These are phyloP conservation scores for Lycodopsis pacificus DNA, from an alignment of 2,797 vertebrate genomes.

Conservation along the genomic window DNA sequence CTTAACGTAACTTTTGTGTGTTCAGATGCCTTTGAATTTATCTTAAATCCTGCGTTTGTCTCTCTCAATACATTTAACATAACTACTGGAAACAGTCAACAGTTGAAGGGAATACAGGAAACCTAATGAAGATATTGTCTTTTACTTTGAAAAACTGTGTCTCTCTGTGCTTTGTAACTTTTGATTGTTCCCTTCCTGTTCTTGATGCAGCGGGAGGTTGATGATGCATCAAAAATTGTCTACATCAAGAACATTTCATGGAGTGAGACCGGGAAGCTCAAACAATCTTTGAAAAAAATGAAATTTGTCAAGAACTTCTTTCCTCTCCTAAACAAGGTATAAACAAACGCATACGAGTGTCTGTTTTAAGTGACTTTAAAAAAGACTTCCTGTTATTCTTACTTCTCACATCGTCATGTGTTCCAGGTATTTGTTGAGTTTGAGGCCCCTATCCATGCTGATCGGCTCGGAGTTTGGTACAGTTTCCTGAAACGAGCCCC, in stretches of 20 bases:
- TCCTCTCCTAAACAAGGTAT: conserved; percentile 73
- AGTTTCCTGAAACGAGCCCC: conserved; percentile 37
- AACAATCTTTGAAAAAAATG: conserved; percentile 13
- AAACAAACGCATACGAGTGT: not conserved
- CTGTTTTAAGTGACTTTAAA: not conserved
- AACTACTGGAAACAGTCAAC: not conserved
- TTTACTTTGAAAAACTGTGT: not conserved
- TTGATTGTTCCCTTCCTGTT: not conserved
- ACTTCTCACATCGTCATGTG: not conserved
- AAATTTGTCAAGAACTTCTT: conserved; percentile 45
- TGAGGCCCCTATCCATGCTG: conserved; percentile 7
- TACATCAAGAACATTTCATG: conserved; percentile 49
- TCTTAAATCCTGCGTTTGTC: not conserved
- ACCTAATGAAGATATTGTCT: not conserved
- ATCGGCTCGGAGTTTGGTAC: conserved; percentile 66
- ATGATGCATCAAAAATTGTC: not conserved
- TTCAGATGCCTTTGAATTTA: not conserved
- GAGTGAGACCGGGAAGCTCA: conserved; percentile 9
- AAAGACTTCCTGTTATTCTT: not conserved
- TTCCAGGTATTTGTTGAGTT: conserved; percentile 72
- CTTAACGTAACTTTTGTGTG: not conserved
- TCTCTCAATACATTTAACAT: not conserved
- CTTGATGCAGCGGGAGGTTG: rapidly evolving
- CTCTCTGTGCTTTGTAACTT: not conserved
- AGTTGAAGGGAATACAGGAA: not conserved